Percentiles rank a stretch among this genome's conserved stretches.
phyloP scores from a whole-genome alignment of 2,113 vertebrate species.

The Plotosus lineatus region DNA sequence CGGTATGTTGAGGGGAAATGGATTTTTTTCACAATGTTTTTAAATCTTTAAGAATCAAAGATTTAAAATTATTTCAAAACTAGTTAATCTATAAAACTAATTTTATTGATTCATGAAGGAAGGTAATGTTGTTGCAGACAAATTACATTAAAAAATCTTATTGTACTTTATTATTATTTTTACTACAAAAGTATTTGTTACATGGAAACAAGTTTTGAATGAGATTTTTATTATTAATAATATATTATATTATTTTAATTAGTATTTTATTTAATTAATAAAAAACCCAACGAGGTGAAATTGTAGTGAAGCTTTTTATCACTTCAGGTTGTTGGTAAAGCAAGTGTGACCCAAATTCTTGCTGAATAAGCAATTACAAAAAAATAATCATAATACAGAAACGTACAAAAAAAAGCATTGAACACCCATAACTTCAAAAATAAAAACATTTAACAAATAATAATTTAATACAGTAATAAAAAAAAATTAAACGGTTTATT shows the following conservation, averaged over 20 bases:
- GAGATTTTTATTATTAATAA: too few relatives aligned
- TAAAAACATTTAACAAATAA: too few relatives aligned
- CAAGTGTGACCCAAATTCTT: background rate
- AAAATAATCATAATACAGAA: background rate
- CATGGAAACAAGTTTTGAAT: background rate
- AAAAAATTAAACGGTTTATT: background rate
- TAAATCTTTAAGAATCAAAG: too few relatives aligned
- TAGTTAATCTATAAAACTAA: too few relatives aligned
- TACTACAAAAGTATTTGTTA: background rate
- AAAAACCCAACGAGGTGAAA: too few relatives aligned
- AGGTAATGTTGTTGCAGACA: background rate
- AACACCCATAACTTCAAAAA: background rate
- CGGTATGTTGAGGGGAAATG: conserved; percentile 71
- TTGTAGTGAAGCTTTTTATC: too few relatives aligned
- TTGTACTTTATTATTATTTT: background rate
- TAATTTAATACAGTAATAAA: too few relatives aligned
- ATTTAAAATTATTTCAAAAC: too few relatives aligned
- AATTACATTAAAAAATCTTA: background rate
- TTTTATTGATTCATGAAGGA: too few relatives aligned
- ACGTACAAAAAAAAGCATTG: background rate
- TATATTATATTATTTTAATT: too few relatives aligned
- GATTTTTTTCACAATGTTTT: background rate
- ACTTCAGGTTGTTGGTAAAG: too few relatives aligned
- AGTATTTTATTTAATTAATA: too few relatives aligned
- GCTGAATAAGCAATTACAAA: background rate